Percentiles rank a stretch among this genome's conserved stretches.
phyloP scores from a whole-genome alignment of 2,888 invertebrate species.

The Cephalotes varians region DNA sequence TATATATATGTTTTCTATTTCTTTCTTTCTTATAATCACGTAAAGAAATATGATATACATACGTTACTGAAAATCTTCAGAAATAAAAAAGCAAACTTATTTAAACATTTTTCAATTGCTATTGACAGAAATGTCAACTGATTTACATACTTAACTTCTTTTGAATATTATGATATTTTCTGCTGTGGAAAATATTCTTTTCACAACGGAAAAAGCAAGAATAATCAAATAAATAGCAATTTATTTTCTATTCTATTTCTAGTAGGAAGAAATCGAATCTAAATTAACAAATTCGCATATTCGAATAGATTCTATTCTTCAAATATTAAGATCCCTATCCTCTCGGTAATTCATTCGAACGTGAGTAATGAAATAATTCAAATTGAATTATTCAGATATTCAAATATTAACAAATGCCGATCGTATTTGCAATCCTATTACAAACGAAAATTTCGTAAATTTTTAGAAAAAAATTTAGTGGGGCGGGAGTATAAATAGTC shows the following conservation, averaged over 20 bases:
- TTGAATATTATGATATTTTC: neutral
- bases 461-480: neutral
- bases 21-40: neutral
- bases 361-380: neutral
- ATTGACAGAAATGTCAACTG: neutral
- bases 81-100: neutral
- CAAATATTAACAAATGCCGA: slow-evolving; percentile 1
- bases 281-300: neutral
- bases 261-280: neutral
- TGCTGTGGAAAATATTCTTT: neutral
- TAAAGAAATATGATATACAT: neutral
- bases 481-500: neutral
- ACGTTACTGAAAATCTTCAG: neutral
- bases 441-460: neutral
- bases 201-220: neutral
- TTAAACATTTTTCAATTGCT: neutral
- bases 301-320: neutral
- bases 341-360: neutral
- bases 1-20: neutral
- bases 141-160: neutral
- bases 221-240: neutral
- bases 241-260: neutral
- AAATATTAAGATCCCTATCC: neutral
- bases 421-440: neutral
- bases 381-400: neutral